Percentiles rank a stretch among this genome's conserved stretches.
Evolutionary conservation across 2,113 vertebrate species (phyloP).

Genomic region (Chitala chitala): DNA sequence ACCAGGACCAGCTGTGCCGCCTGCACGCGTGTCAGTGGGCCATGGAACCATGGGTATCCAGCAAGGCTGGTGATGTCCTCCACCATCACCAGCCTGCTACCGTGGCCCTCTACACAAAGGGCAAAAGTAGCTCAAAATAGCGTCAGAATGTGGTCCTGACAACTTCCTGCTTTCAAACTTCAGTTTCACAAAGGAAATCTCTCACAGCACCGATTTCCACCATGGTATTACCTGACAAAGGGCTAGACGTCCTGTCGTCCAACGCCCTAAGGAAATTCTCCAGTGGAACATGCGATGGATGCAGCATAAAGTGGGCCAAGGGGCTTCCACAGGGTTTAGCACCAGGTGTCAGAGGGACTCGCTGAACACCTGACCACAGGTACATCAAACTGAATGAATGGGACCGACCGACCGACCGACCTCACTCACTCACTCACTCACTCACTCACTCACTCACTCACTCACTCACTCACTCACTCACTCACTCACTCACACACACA

Average conservation of each 20-base stretch:
- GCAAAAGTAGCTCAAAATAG: neutral
- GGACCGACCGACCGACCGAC: neutral
- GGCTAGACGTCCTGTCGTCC: constrained; percentile 59
- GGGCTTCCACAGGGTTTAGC: constrained; percentile 61
- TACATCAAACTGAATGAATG: constrained; percentile 7
- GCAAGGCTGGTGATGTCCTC: constrained; percentile 69
- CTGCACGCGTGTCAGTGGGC: constrained; percentile 82
- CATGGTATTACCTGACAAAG: constrained; percentile 60
- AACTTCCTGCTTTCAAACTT: neutral
- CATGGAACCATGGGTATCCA: constrained; percentile 92
- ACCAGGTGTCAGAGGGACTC: constrained; percentile 55
- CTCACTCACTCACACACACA: too few species aligned
- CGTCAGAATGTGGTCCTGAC: neutral
- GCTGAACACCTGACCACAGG: constrained; percentile 53
- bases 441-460: neutral
- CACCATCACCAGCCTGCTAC: constrained; percentile 51
- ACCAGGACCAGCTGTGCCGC: constrained; percentile 89
- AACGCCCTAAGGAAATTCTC: constrained; percentile 84
- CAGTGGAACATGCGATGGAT: constrained; percentile 77
- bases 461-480: neutral
- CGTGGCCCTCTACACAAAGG: constrained; percentile 40
- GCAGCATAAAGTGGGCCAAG: constrained; percentile 66
- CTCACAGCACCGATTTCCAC: neutral
- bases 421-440: neutral
- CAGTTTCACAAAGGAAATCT: too few species aligned